Evolutionary conservation across 2,797 vertebrate genomes (phyloP).

Genomic region (Odontamblyopus rebecca): DNA sequence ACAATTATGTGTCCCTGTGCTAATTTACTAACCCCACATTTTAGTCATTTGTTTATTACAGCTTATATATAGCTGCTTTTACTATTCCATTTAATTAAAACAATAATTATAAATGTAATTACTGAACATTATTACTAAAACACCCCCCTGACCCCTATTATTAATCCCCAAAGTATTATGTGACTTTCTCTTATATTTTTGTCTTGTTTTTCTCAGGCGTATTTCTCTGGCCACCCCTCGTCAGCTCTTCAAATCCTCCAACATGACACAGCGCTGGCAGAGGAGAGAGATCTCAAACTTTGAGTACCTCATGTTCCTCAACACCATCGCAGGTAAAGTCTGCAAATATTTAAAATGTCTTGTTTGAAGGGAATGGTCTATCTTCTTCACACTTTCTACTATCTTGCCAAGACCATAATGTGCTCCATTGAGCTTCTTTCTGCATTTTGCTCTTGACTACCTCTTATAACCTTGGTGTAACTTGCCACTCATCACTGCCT

Average conservation of each 20-base stretch:
- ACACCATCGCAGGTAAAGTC: conserved; percentile 94
- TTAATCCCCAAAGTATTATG: background rate
- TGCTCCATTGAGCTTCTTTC: background rate
- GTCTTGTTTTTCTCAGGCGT: conserved; percentile 75
- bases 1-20: background rate
- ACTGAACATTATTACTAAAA: too few relatives aligned
- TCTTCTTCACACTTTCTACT: background rate
- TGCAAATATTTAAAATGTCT: background rate
- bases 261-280: conserved; percentile 99
- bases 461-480: background rate
- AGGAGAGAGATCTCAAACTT: conserved; percentile 99
- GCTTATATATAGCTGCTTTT: background rate
- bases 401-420: conserved; percentile 1
- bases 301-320: conserved; percentile 99
- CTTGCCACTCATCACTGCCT: background rate
- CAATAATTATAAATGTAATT: too few relatives aligned
- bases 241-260: conserved; percentile 99
- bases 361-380: background rate
- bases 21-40: background rate
- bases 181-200: conserved; percentile 2
- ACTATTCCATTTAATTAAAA: background rate
- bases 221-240: conserved; percentile 96
- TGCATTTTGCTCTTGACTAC: conserved; percentile 5
- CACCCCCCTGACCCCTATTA: too few relatives aligned
- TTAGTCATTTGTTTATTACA: too few relatives aligned